phyloP scores from a whole-genome alignment of 2,113 vertebrate genomes.

The Burhinus oedicnemus region DNA sequence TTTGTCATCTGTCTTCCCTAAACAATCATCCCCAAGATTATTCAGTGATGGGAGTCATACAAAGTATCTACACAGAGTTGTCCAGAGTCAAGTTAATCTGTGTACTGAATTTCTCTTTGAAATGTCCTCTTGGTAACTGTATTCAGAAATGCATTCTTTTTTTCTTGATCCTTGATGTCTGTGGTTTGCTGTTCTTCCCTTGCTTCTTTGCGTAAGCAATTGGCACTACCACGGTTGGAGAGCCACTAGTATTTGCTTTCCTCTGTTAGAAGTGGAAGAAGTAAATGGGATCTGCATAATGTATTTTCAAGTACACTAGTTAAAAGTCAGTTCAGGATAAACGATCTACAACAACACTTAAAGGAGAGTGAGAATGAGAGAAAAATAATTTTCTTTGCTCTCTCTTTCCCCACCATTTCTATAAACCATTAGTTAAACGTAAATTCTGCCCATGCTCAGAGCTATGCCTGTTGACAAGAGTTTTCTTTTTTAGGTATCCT shows the following conservation, averaged over 20 bases:
- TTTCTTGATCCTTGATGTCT: not conserved
- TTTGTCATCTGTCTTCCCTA: not conserved
- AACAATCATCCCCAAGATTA: not conserved
- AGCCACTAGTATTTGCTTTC: slow-evolving; percentile 29
- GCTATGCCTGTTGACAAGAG: not conserved
- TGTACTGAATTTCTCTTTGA: not conserved
- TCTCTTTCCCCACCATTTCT: not conserved
- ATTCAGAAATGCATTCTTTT: not conserved
- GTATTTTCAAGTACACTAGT: slow-evolving; percentile 29
- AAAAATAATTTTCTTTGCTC: not conserved
- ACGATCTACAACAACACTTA: not conserved
- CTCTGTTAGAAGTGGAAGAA: slow-evolving; percentile 8
- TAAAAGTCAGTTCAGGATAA: slow-evolving; percentile 29
- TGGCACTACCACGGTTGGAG: not conserved
- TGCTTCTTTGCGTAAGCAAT: not conserved
- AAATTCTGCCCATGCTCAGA: not conserved
- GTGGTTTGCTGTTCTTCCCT: not conserved
- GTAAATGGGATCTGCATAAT: slow-evolving; percentile 32
- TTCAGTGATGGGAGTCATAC: not conserved
- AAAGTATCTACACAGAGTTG: not conserved
- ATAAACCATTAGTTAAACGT: not conserved
- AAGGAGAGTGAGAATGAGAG: not conserved
- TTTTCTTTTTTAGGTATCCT: not conserved
- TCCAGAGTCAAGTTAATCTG: not conserved
- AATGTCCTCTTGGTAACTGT: not conserved